phyloP scores from a whole-genome alignment of 2,797 vertebrate species.

The Psittacula derbiana region DNA sequence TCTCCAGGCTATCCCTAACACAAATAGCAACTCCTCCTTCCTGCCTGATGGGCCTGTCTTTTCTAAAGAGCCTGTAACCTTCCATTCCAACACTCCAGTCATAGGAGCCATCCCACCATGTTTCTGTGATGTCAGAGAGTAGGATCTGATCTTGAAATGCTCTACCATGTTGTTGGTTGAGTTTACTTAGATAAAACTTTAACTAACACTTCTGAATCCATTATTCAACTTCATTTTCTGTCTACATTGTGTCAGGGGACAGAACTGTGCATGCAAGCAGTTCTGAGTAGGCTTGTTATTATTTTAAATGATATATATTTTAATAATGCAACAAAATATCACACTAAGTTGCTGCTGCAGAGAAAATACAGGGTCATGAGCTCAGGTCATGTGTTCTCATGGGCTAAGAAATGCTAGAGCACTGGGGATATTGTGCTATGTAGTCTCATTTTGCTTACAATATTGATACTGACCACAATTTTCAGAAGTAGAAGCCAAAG shows the following conservation, averaged over 20 bases:
- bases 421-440: background rate
- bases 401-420: background rate
- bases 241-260: background rate
- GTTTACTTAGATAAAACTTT: background rate
- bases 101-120: too few species aligned
- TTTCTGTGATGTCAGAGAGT: background rate
- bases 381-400: background rate
- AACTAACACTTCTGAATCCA: background rate
- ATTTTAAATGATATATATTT: background rate
- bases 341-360: background rate
- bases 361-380: background rate
- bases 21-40: too few species aligned
- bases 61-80: too few species aligned
- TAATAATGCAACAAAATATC: background rate
- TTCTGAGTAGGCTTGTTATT: background rate
- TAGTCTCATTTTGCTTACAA: background rate
- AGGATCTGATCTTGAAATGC: background rate
- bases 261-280: background rate
- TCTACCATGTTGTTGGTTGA: fast-evolving
- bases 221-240: background rate
- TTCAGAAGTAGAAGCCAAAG: background rate
- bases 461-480: background rate
- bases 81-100: too few species aligned
- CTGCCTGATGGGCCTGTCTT: too few species aligned
- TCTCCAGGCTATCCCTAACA: too few species aligned